A percentile compares a stretch with the other conserved stretches of the same genome.
phyloP scores from a whole-genome alignment of 1,140 invertebrate species.

The Plodia interpunctella region DNA sequence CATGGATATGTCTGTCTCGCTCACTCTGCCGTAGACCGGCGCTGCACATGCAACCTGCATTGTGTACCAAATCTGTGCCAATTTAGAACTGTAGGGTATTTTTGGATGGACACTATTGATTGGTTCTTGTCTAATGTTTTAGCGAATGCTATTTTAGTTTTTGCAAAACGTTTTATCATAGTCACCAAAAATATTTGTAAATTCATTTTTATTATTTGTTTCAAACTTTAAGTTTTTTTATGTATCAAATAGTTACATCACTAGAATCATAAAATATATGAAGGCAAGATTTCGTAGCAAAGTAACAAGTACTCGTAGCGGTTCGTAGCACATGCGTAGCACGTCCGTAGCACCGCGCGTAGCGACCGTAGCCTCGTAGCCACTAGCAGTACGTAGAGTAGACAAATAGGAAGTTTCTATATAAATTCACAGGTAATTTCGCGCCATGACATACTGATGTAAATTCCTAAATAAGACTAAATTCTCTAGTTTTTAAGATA shows the following conservation, averaged over 20 bases:
- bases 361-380: constrained; percentile 17
- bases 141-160: not conserved
- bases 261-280: not conserved
- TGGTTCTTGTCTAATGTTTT: constrained; percentile 10
- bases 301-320: not conserved
- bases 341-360: constrained; percentile 10
- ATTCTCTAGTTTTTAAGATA: too few species aligned
- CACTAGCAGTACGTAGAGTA: constrained; percentile 13
- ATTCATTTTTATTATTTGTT: too few species aligned
- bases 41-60: constrained; percentile 61
- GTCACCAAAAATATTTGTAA: too few species aligned
- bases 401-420: too few species aligned
- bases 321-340: constrained; percentile 25
- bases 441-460: too few species aligned
- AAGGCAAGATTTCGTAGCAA: not conserved
- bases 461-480: too few species aligned
- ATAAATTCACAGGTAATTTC: too few species aligned
- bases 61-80: constrained; percentile 43
- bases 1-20: constrained; percentile 35
- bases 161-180: not conserved
- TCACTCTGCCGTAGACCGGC: constrained; percentile 42
- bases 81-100: constrained; percentile 30
- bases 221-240: not conserved
- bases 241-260: not conserved
- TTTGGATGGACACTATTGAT: not conserved